Conservation (phyloP, 1,140 invertebrate genomes). For the Eurosta solidaginis region DNA sequence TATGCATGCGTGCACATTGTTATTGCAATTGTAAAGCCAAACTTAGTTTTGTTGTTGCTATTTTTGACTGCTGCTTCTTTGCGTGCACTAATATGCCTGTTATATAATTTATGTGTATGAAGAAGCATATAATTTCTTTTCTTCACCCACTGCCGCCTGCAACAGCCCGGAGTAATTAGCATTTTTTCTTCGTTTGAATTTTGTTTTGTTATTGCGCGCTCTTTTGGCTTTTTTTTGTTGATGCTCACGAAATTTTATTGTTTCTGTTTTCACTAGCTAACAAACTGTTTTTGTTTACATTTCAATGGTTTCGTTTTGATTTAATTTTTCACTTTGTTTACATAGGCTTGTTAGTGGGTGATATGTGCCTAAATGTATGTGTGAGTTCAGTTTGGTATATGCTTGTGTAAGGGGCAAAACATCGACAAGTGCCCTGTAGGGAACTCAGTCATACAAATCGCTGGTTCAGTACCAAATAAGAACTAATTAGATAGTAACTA, state of each 20-base stretch:
- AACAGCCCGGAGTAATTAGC: constrained; percentile 7
- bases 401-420: too few relatives aligned
- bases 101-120: background rate
- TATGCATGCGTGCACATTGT: background rate
- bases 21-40: background rate
- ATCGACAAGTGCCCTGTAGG: too few relatives aligned
- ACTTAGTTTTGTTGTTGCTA: background rate
- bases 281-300: constrained; percentile 18
- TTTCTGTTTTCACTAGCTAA: background rate
- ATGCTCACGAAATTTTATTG: background rate
- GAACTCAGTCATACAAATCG: too few relatives aligned
- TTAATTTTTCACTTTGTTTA: constrained; percentile 10
- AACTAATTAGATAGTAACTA: too few relatives aligned
- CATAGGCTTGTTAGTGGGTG: too few relatives aligned
- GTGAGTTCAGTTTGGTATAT: too few relatives aligned
- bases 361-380: too few relatives aligned
- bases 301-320: constrained; percentile 25
- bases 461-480: too few relatives aligned
- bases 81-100: background rate
- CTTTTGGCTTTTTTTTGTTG: background rate
- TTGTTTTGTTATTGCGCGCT: background rate
- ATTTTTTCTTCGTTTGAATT: constrained; percentile 16
- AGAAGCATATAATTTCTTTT: background rate
- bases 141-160: too few relatives aligned
- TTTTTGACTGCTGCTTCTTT: background rate